Evolutionary conservation across 2,888 invertebrate genomes (phyloP).

Genomic region (Plemyria rubiginata): DNA sequence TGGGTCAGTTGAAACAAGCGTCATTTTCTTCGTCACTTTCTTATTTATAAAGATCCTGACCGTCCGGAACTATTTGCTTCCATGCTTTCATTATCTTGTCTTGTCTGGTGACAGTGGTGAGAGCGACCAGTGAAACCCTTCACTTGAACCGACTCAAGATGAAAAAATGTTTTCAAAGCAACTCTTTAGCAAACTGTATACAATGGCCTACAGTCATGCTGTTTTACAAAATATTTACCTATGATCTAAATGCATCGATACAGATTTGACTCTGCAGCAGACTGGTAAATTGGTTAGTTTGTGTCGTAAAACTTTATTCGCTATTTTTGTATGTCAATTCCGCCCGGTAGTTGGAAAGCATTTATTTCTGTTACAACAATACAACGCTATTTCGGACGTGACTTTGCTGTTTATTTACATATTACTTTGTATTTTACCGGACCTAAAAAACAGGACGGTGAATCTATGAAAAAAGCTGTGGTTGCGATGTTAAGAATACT

Average conservation of each 20-base stretch:
- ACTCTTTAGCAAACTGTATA: not conserved
- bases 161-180: too few species aligned
- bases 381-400: conserved; percentile 38
- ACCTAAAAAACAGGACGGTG: conserved; percentile 25
- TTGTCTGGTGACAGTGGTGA: too few species aligned
- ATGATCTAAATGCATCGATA: conserved; percentile 8
- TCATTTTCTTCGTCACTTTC: too few species aligned
- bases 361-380: conserved; percentile 40
- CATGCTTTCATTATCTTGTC: too few species aligned
- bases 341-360: conserved; percentile 34
- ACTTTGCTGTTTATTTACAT: conserved; percentile 26
- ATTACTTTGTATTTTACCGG: conserved; percentile 30
- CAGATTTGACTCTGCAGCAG: conserved; percentile 19
- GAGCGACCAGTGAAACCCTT: too few species aligned
- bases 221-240: conserved; percentile 10
- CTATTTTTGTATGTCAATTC: conserved; percentile 33
- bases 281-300: conserved; percentile 24
- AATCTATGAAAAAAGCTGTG: conserved; percentile 10
- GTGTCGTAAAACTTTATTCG: conserved; percentile 29
- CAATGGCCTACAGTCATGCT: not conserved
- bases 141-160: too few species aligned
- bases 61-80: too few species aligned
- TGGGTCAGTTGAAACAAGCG: too few species aligned
- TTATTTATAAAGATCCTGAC: too few species aligned
- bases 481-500: conserved; percentile 15